phyloP scores from a whole-genome alignment of 2,888 invertebrate species.

The Nesidiocoris tenuis region DNA sequence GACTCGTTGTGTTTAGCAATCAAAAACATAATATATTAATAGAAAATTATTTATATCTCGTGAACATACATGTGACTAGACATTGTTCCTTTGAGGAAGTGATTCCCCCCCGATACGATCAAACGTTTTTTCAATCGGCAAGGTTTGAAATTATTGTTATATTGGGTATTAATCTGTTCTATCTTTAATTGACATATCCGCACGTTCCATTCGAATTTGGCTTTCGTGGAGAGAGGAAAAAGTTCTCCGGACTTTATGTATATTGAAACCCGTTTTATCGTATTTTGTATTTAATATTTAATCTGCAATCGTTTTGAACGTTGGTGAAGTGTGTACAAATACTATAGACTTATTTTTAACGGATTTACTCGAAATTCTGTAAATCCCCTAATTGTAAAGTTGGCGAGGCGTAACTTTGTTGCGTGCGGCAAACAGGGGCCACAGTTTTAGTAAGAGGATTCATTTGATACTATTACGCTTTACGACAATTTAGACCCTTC shows the following conservation, averaged over 20 bases:
- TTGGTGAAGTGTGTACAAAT: background rate
- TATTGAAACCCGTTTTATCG: background rate
- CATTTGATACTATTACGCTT: too few relatives aligned
- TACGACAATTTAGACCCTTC: too few relatives aligned
- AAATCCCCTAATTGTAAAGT: background rate
- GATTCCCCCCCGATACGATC: background rate
- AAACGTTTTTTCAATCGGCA: background rate
- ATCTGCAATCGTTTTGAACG: background rate
- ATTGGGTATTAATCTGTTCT: background rate
- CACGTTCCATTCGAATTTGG: background rate
- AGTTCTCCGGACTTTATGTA: background rate
- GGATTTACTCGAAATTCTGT: conserved; percentile 1
- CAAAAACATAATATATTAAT: background rate
- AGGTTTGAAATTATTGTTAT: background rate
- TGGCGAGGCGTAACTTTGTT: background rate
- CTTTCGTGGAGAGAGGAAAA: background rate
- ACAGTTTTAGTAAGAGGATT: too few relatives aligned
- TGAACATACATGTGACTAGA: background rate
- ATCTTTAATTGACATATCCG: background rate
- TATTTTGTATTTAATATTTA: background rate
- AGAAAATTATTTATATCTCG: background rate
- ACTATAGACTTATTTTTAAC: conserved; percentile 5
- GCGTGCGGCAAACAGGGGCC: too few relatives aligned
- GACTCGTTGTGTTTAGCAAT: background rate
- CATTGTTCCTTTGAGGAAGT: background rate